Base-by-base conservation (phyloP, 30 jellyfish, hydroid and myxozoan species). In the Turritopsis dohrnii region DNA sequence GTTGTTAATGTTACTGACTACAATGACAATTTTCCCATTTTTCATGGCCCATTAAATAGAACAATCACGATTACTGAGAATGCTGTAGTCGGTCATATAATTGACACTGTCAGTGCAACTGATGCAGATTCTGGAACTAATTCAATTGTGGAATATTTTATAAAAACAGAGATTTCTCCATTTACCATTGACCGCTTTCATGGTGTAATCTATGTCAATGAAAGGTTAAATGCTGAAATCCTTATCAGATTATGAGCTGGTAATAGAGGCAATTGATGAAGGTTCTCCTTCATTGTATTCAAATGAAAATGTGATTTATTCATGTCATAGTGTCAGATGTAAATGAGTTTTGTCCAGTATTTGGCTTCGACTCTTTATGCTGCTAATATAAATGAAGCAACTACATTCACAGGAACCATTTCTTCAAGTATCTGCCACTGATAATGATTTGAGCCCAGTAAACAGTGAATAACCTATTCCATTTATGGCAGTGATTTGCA, bases 401-500 rank as follows among this genome's bases (percentile, higher is more conserved):
- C 77, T n/a, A 17, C 77, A 27, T 9, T 69, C 1, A n/a, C 30
- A 8, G 31, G 30, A 17, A n/a, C 31, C 77, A n/a, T 8, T 69
- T n/a, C 30, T 69, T 8, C 16, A 69, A 69, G 77, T 69, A 9
- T n/a, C 31, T 69, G 77, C 77, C 19, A 69, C 22, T n/a, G 77
- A 69, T 1, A 27, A 9, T 27, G 77, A 69, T 69, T n/a, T n/a
- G 77, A n/a, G 28, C 9, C 8, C 22, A 7, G 31, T 27, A 8
- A 69, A 69, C 77, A 69, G 30, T 69, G 28, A 27, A 69, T 69
- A n/a, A 69, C 77, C 77, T 69, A 7, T 27, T n/a, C 77, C 8
- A n/a, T 69, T 23, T 8, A 17, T 16, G 22, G 19, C 22, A 19
- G 16, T n/a, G 30, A 23, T 9, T 69, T 69, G 60, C 60, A 41